phyloP scores from a whole-genome alignment of 2,113 vertebrate genomes.

The Narcine bancroftii region DNA sequence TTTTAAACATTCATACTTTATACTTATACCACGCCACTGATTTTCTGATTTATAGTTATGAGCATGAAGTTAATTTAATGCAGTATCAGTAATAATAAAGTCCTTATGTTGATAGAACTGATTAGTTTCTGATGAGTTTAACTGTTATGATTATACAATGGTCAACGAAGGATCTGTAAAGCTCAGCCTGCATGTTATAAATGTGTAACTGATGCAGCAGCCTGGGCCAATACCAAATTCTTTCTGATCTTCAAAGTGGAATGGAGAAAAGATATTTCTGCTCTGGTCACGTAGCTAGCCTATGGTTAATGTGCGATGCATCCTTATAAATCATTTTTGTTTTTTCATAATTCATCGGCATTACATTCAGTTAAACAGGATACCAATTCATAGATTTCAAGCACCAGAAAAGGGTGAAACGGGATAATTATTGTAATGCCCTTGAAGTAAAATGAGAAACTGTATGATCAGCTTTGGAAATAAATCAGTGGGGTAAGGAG shows the following conservation, averaged over 20 bases:
- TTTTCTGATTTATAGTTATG: neutral
- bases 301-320: neutral
- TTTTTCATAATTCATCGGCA: neutral
- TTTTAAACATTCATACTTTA: neutral
- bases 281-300: neutral
- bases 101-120: conserved; percentile 23
- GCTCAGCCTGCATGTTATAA: neutral
- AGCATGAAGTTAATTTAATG: neutral
- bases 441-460: neutral
- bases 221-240: neutral
- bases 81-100: conserved; percentile 23
- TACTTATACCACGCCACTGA: neutral
- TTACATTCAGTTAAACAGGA: neutral
- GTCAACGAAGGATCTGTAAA: neutral
- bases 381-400: neutral
- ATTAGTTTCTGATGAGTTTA: conserved; percentile 7
- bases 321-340: neutral
- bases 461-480: neutral
- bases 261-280: neutral
- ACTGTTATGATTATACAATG: neutral
- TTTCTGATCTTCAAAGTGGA: neutral
- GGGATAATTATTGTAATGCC: neutral
- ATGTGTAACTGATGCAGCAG: neutral
- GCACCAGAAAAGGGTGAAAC: neutral
- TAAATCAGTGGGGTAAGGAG: neutral